Conservation (phyloP, 2,113 vertebrate species). For the Manacus vitellinus region DNA sequence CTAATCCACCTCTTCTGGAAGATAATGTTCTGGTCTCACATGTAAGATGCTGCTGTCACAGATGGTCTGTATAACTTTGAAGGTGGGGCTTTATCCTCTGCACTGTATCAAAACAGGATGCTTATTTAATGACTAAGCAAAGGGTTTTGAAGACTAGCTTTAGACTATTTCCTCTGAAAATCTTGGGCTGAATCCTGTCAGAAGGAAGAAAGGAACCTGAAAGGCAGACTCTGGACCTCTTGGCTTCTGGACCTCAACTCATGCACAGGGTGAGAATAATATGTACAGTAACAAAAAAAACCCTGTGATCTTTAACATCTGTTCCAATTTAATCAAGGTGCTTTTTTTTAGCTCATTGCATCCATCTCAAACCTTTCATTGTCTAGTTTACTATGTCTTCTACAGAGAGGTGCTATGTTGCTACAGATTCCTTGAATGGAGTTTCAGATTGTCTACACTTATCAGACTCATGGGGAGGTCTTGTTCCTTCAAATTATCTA, state of each 20-base stretch:
- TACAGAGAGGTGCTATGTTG: background rate
- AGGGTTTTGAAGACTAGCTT: background rate
- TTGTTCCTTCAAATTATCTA: background rate
- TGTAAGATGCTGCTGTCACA: background rate
- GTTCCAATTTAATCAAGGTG: background rate
- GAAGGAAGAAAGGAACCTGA: background rate
- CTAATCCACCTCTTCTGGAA: background rate
- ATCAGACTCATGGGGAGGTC: background rate
- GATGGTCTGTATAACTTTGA: background rate
- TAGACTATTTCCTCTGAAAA: background rate
- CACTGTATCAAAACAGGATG: background rate
- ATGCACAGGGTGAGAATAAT: background rate
- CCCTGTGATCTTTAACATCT: background rate
- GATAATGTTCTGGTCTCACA: background rate
- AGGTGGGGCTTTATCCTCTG: background rate
- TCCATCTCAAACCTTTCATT: background rate
- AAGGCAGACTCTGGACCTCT: background rate
- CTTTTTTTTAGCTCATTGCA: background rate
- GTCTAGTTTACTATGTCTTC: background rate
- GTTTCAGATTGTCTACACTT: background rate
- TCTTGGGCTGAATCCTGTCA: background rate
- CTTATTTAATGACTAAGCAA: background rate
- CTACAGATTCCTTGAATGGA: background rate
- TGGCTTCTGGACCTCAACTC: background rate
- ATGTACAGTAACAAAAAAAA: background rate